phyloP scores from a whole-genome alignment of 2,113 vertebrate species.

The Apodemus speciosus region DNA sequence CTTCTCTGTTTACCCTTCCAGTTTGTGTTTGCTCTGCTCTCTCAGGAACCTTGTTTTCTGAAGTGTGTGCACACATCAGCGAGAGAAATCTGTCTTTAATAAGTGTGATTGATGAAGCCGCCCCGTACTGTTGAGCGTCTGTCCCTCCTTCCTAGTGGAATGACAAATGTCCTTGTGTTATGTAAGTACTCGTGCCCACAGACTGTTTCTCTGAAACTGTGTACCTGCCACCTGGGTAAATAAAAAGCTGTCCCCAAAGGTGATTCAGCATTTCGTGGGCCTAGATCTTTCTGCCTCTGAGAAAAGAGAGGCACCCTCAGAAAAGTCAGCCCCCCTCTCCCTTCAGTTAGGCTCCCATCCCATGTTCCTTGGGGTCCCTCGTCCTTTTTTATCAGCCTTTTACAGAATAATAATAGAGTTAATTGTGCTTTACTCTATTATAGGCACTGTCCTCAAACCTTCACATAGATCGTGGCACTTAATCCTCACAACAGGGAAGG shows the following conservation, averaged over 20 bases:
- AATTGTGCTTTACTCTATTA: not conserved
- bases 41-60: conserved; percentile 10
- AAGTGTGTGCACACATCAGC: not conserved
- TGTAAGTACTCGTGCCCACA: not conserved
- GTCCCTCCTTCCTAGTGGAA: not conserved
- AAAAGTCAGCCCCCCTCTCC: not conserved
- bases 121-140: conserved; percentile 9
- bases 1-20: not conserved
- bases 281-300: not conserved
- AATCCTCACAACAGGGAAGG: not conserved
- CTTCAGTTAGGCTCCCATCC: not conserved
- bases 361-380: not conserved
- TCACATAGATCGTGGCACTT: not conserved
- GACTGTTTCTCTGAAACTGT: not conserved
- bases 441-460: not conserved
- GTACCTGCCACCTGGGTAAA: not conserved
- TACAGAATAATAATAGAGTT: not conserved
- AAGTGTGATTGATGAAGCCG: conserved; percentile 3
- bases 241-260: not conserved
- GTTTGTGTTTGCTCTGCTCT: not conserved
- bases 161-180: not conserved
- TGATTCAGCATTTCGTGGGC: not conserved
- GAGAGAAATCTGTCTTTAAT: conserved; percentile 5
- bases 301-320: too few species aligned
- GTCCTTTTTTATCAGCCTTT: not conserved